phyloP scores from a whole-genome alignment of 2,113 vertebrate genomes.

The Cochlearius cochlearius region DNA sequence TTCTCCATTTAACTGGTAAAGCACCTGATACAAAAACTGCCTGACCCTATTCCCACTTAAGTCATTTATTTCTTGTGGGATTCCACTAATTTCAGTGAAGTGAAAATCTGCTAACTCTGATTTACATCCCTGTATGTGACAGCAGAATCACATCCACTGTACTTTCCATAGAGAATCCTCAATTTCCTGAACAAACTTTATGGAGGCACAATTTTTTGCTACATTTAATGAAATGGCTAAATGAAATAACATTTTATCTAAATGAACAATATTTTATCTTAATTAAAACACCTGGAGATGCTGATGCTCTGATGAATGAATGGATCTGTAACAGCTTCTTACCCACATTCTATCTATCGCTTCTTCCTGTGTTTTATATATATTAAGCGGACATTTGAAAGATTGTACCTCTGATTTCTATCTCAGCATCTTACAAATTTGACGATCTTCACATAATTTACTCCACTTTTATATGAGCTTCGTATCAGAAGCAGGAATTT shows the following conservation, averaged over 20 bases:
- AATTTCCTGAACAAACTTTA: background rate
- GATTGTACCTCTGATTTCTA: background rate
- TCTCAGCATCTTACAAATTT: background rate
- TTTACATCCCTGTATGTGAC: background rate
- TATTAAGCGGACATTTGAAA: background rate
- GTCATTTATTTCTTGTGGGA: background rate
- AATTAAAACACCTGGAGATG: background rate
- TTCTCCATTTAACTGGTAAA: background rate
- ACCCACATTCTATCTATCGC: background rate
- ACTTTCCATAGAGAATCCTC: background rate
- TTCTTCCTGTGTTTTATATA: background rate
- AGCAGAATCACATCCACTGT: background rate
- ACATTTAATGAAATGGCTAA: background rate
- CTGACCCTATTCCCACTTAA: background rate
- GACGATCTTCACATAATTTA: background rate
- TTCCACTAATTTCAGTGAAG: background rate
- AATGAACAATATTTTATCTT: background rate
- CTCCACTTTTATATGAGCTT: background rate
- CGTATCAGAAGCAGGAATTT: background rate
- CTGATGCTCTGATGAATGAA: background rate
- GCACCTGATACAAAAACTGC: background rate
- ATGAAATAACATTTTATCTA: background rate
- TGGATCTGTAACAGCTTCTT: background rate
- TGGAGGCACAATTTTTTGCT: background rate
- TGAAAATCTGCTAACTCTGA: background rate